These are phyloP conservation scores for Phylloscopus trochiloides DNA, from an alignment of 2,113 vertebrate genomes.

Conservation along the genomic window DNA sequence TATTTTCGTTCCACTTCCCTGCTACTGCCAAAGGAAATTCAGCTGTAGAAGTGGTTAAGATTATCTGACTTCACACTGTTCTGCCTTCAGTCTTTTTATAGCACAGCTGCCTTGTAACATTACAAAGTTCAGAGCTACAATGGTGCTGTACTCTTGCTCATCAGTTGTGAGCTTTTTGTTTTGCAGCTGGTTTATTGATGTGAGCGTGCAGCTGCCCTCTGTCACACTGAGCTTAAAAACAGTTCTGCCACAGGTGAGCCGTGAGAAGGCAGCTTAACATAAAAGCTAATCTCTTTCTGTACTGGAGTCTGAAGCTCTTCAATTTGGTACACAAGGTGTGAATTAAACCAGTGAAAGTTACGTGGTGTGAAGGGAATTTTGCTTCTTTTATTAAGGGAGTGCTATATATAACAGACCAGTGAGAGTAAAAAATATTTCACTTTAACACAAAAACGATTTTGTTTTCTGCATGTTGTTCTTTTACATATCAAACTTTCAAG, in stretches of 20 bases:
- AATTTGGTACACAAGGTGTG: background rate
- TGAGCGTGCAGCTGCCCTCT: background rate
- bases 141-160: background rate
- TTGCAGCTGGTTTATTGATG: conserved; percentile 19
- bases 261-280: background rate
- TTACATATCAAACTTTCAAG: background rate
- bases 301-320: background rate
- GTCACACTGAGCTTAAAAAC: background rate
- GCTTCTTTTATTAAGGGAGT: background rate
- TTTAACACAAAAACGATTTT: background rate
- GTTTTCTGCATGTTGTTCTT: background rate
- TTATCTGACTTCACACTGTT: conserved; percentile 20
- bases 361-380: background rate
- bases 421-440: background rate
- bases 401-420: background rate
- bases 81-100: conserved; percentile 23
- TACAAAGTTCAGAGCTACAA: background rate
- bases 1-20: background rate
- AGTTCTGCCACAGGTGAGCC: background rate
- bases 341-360: background rate
- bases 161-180: background rate
- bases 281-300: background rate
- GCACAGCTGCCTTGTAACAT: background rate
- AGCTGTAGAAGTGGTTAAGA: background rate
- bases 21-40: conserved; percentile 4